Conservation (phyloP, 2,113 vertebrate species). For the Ceuthmochares aereus region DNA sequence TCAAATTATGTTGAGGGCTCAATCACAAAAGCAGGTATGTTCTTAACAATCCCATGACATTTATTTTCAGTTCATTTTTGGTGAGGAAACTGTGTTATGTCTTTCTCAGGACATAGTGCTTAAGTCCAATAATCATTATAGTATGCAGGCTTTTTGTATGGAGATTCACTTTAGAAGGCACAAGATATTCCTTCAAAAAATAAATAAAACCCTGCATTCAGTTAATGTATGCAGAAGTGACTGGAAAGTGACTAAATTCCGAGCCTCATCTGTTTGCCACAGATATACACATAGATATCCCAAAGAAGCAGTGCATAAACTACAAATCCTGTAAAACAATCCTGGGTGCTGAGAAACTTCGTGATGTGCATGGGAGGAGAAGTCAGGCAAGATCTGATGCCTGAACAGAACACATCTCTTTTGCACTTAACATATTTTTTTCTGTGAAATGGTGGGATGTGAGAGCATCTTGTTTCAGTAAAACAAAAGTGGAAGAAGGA, state of each 20-base stretch:
- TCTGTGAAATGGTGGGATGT: background rate
- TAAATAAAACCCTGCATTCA: background rate
- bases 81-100: background rate
- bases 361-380: background rate
- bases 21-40: background rate
- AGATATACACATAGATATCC: no score
- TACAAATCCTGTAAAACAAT: background rate
- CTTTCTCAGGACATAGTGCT: background rate
- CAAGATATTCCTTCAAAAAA: background rate
- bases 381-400: background rate
- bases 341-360: background rate
- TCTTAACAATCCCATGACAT: background rate
- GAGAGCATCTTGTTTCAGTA: background rate
- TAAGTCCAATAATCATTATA: background rate
- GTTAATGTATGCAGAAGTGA: background rate
- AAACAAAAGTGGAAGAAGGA: background rate
- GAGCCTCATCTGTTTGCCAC: background rate
- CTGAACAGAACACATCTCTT: background rate
- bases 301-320: background rate
- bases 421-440: fast-evolving
- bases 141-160: background rate
- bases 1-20: background rate
- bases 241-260: background rate
- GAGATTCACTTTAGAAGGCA: background rate
- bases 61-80: background rate